Base-by-base conservation (phyloP, 2,888 invertebrate genomes). In the Allacma fusca region DNA sequence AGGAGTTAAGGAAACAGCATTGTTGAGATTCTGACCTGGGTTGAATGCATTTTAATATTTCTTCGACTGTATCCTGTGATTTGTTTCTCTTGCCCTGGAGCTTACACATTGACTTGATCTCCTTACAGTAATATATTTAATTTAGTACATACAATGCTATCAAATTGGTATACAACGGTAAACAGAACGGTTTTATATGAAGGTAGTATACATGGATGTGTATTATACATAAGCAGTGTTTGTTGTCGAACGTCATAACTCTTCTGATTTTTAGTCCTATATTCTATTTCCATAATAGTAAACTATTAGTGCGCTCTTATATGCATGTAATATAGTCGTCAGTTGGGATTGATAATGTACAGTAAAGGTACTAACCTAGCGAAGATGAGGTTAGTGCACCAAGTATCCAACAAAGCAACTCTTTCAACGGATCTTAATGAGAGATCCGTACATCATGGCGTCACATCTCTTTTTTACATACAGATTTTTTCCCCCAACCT, bases 381-480 rank as follows among this genome's bases (percentile, higher is more conserved):
- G n/a, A 65, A 65, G 9, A 5, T n/a, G 23, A 23, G 69, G 43
- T 43, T 24, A 70, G 69, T 44, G 69, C 69, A 70, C 69, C 69
- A 70, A 70, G 40, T 34, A 34, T 65, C 65, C 1, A 65, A 65
- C 65, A 28, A 65, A 26, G 16, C 24, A 24, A 23, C 65, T 19
- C 9, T 13, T 21, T 21, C 1, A 26, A 24, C 21, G n/a, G 62
- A 23, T 21, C 23, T 62, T 9, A 21, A 2, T n/a, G n/a, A n/a
- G n/a, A n/a, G n/a, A n/a, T n/a, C n/a, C n/a, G n/a, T n/a, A n/a
- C n/a, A n/a, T n/a, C n/a, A n/a, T n/a, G n/a, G n/a, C n/a, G n/a
- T n/a, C n/a, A n/a, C n/a, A n/a, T n/a, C n/a, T n/a, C n/a, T n/a
- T n/a, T n/a, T n/a, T n/a, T n/a, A n/a, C n/a, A n/a, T n/a, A n/a